These are phyloP conservation scores for Drosophila melanocephala DNA, from an alignment of 2,888 invertebrate species.

Conservation along the genomic window DNA sequence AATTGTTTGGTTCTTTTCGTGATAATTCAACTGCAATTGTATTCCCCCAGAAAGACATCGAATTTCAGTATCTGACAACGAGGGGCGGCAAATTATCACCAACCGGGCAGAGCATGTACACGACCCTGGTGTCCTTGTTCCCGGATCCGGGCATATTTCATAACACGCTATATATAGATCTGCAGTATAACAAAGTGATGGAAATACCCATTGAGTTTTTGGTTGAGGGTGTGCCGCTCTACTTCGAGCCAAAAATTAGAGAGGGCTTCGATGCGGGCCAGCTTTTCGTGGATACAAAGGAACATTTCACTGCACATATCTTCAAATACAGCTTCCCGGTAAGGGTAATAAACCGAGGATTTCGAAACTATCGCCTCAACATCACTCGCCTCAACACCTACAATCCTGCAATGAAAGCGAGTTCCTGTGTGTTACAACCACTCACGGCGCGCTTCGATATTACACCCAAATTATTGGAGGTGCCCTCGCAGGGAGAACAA, in stretches of 20 bases:
- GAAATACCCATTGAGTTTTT: slow-evolving; percentile 73
- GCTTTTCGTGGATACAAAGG: slow-evolving; percentile 65
- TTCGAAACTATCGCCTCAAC: slow-evolving; percentile 71
- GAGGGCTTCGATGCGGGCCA: slow-evolving; percentile 69
- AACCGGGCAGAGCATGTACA: slow-evolving; percentile 71
- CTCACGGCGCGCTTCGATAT: slow-evolving; percentile 67
- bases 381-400: slow-evolving; percentile 65
- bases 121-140: slow-evolving; percentile 66
- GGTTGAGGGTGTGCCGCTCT: slow-evolving; percentile 80
- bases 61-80: slow-evolving; percentile 65
- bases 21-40: neutral
- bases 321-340: slow-evolving; percentile 58
- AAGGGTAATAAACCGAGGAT: slow-evolving; percentile 74
- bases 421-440: slow-evolving; percentile 37
- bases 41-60: slow-evolving; percentile 50
- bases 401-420: slow-evolving; percentile 4
- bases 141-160: slow-evolving; percentile 78
- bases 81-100: slow-evolving; percentile 73
- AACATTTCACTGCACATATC: slow-evolving; percentile 47
- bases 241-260: slow-evolving; percentile 75
- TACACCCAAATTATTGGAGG: slow-evolving; percentile 61
- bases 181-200: slow-evolving; percentile 64
- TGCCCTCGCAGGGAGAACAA: slow-evolving; percentile 40
- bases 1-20: rapidly evolving
- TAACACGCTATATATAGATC: slow-evolving; percentile 69